Evolutionary conservation across 2,888 invertebrate species (phyloP), one percentile per base, ranked within the genome.

Genomic region (Sinopyrophorus schimmeli): DNA sequence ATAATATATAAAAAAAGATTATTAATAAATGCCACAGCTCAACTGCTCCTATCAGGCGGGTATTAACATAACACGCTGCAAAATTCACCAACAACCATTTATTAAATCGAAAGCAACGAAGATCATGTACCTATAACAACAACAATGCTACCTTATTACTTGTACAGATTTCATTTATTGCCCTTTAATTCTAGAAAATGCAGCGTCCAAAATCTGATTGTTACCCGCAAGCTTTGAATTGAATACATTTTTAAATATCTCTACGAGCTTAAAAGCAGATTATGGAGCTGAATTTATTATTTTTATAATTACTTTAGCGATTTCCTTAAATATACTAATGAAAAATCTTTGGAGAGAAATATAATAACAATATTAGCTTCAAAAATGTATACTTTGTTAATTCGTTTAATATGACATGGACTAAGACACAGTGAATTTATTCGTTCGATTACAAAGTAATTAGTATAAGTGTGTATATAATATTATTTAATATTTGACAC

Each of bases 371-470:
- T 68, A 69, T 67, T 70, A 71, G 66, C 69, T 68, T 69, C 66
- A 71, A 72, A 72, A 72, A 72, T 73, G 71, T 73, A 73, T 72
- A 73, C 71, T 64, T 67, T 63, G 57, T 69, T 72, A 73, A 74
- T 73, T 74, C 72, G 72, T 73, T 72, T 73, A 73, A 73, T 72
- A 72, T 72, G 73, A 74, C 74, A 73, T 53, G 72, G 73, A 73
- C 74, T 74, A 74, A 74, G 74, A 74, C 74, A 74, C 74, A 70
- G 70, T 72, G 71, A 70, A 71, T 72, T 64, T 72, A 71, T 73
- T 73, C 72, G 72, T 71, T 72, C 61, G 54, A 53, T 57, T 59
- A 54, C 53, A 50, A 14, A 42, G 50, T 53, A 47, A 56, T 51
- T 38, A 39, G 23, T 49, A 50, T 43, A 35, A 27, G 31, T 47